Percentiles rank a stretch among this genome's conserved stretches.
Conservation (phyloP, 1,140 invertebrate species). For the Camponotus pennsylvanicus region DNA sequence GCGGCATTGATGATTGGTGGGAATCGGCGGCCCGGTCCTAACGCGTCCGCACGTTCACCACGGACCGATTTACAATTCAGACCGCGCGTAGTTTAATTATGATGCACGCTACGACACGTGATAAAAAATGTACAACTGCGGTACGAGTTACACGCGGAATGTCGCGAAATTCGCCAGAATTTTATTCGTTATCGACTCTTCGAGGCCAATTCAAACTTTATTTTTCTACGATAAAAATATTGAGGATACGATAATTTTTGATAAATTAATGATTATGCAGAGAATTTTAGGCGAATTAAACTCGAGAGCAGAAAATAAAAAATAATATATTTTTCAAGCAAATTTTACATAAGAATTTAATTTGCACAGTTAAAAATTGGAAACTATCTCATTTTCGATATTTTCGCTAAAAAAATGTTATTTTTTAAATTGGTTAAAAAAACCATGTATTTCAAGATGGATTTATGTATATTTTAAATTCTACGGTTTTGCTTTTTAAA, state of each 20-base stretch:
- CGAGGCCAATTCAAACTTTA: not conserved
- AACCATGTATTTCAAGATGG: not conserved
- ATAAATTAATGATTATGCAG: not conserved
- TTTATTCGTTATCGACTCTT: not conserved
- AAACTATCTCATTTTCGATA: not conserved
- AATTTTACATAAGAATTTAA: not conserved
- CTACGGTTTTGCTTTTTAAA: not conserved
- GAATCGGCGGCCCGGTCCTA: not conserved
- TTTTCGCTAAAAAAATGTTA: not conserved
- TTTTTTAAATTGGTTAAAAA: not conserved
- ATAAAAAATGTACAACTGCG: constrained; percentile 12
- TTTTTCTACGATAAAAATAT: not conserved
- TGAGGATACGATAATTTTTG: not conserved
- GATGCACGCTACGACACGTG: not conserved
- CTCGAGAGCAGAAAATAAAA: not conserved
- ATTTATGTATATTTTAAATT: not conserved
- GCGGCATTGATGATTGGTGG: constrained; percentile 34
- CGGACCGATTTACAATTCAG: constrained; percentile 21
- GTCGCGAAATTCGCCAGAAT: not conserved
- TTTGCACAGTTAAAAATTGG: not conserved
- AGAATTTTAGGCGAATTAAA: not conserved
- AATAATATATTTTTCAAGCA: not conserved
- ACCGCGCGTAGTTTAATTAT: constrained; percentile 4
- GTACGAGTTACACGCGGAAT: not conserved
- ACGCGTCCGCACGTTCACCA: not conserved